A percentile compares a stretch with the other conserved stretches of the same genome.
Evolutionary conservation across 2,888 invertebrate species (phyloP).

Genomic region (Leptothorax acervorum): DNA sequence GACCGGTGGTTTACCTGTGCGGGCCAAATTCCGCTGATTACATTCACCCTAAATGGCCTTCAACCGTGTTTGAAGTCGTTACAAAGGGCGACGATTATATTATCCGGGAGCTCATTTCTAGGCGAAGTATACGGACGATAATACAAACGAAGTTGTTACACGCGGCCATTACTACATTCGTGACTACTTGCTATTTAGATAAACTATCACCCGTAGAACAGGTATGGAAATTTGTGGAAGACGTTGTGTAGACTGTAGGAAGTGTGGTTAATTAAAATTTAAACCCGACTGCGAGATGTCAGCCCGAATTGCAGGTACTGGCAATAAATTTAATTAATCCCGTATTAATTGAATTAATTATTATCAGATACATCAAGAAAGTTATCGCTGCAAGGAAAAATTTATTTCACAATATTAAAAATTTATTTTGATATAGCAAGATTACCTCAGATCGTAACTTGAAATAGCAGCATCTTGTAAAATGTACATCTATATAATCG

Average conservation of each 20-base stretch:
- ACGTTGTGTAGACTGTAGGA: slow-evolving; percentile 20
- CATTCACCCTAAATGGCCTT: slow-evolving; percentile 26
- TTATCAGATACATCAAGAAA: background rate
- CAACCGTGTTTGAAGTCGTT: slow-evolving; percentile 21
- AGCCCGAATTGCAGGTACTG: background rate
- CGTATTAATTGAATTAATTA: background rate
- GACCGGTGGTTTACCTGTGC: slow-evolving; percentile 26
- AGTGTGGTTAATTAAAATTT: slow-evolving; percentile 47
- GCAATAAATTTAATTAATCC: slow-evolving; percentile 36
- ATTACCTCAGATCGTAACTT: background rate
- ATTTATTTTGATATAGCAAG: background rate
- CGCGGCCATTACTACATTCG: slow-evolving; percentile 8
- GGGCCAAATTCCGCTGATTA: slow-evolving; percentile 30
- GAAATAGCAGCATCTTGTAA: background rate
- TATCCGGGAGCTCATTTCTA: slow-evolving; percentile 7
- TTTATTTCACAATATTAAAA: background rate
- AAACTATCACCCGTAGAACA: slow-evolving; percentile 25
- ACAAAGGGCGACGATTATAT: slow-evolving; percentile 43
- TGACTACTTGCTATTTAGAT: slow-evolving; percentile 43
- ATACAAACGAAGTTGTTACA: slow-evolving; percentile 18
- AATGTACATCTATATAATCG: background rate
- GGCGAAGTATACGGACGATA: background rate
- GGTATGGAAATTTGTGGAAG: slow-evolving; percentile 48
- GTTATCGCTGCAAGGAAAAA: too few species aligned
- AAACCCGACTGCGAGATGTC: slow-evolving; percentile 24